Conservation (phyloP, 2,113 vertebrate genomes). For the Dromaius novaehollandiae region DNA sequence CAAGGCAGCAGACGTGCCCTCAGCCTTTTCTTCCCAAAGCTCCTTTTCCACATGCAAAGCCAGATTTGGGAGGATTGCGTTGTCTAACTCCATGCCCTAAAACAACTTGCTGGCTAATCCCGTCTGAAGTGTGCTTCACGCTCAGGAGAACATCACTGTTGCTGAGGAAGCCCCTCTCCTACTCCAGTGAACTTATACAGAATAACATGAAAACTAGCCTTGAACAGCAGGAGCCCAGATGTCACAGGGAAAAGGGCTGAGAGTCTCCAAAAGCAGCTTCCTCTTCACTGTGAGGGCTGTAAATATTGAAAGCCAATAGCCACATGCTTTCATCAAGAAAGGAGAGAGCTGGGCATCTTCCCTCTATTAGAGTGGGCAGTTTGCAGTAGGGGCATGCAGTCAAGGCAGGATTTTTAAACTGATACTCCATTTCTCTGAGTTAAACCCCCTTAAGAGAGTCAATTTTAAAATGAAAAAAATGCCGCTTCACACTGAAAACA, state of each 20-base stretch:
- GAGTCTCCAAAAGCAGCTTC: background rate
- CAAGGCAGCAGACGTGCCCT: background rate
- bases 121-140: background rate
- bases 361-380: background rate
- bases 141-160: background rate
- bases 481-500: background rate
- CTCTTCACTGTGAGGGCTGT: background rate
- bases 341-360: background rate
- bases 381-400: background rate
- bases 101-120: background rate
- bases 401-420: background rate
- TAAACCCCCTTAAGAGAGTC: background rate
- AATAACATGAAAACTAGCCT: background rate
- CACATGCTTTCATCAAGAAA: background rate
- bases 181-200: background rate
- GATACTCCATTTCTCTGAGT: background rate
- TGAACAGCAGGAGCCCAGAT: background rate
- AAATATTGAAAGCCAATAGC: background rate
- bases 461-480: background rate
- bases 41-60: constrained; percentile 1
- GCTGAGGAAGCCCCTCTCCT: background rate
- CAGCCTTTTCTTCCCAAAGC: background rate
- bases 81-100: background rate
- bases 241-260: background rate
- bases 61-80: background rate